These are phyloP conservation scores for Brachionus paranguensis DNA, from an alignment of 1,140 invertebrate genomes.

Conservation along the genomic window DNA sequence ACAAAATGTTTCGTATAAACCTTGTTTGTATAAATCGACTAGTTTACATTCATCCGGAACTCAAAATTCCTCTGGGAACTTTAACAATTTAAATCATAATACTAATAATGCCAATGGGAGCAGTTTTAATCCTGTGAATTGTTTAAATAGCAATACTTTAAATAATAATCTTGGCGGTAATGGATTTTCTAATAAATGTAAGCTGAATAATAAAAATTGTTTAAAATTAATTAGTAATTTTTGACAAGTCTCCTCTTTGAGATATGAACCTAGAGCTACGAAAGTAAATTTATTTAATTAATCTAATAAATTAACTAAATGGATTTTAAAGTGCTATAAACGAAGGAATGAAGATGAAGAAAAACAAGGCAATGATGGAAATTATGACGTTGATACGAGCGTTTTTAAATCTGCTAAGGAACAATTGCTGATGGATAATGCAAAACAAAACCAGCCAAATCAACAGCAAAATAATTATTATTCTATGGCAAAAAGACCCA, in stretches of 20 bases:
- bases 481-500: background rate
- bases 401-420: slow-evolving; percentile 33
- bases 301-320: background rate
- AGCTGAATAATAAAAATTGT: background rate
- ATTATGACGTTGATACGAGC: slow-evolving; percentile 4
- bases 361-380: background rate
- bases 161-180: background rate
- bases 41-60: background rate
- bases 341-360: slow-evolving; percentile 36
- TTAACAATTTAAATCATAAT: background rate
- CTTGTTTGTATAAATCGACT: background rate
- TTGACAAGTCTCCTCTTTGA: slow-evolving; percentile 27
- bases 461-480: background rate
- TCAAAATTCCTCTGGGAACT: background rate
- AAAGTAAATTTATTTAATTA: background rate
- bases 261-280: slow-evolving; percentile 16
- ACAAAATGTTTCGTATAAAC: background rate
- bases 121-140: background rate
- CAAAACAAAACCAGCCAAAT: background rate
- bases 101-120: background rate
- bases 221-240: background rate
- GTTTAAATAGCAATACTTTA: background rate
- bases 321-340: slow-evolving; percentile 26
- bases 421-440: background rate
- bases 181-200: slow-evolving; percentile 8